phyloP scores from a whole-genome alignment of 2,113 vertebrate species.

The Mirounga angustirostris region DNA sequence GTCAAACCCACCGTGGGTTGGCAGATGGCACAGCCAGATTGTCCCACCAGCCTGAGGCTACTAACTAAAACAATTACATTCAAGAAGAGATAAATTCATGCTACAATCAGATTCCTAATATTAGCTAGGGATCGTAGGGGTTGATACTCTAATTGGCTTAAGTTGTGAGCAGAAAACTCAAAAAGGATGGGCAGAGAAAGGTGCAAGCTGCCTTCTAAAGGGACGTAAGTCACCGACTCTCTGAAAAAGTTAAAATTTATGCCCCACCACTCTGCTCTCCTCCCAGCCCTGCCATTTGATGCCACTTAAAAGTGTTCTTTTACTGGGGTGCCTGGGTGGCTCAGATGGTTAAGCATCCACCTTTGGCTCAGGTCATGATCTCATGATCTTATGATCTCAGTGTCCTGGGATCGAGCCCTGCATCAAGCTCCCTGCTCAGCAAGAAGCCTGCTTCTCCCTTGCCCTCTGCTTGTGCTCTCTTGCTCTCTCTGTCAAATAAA shows the following conservation, averaged over 20 bases:
- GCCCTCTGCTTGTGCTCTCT: no score
- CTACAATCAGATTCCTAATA: slow-evolving; percentile 56
- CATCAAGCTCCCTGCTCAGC: no score
- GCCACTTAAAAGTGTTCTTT: background rate
- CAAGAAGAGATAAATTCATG: slow-evolving; percentile 61
- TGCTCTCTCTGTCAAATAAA: no score
- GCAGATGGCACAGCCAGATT: slow-evolving; percentile 82
- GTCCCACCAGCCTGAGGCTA: slow-evolving; percentile 75
- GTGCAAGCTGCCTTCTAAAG: background rate
- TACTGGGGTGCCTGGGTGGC: background rate
- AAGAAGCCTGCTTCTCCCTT: no score
- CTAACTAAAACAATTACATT: slow-evolving; percentile 75
- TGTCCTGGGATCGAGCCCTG: no score
- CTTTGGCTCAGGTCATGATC: no score
- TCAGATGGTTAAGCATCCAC: no score
- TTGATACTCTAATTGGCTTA: slow-evolving; percentile 43
- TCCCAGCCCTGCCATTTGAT: background rate
- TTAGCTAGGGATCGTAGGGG: background rate
- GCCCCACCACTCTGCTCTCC: background rate
- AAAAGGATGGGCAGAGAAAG: background rate
- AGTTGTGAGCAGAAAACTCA: background rate
- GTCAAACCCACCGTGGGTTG: slow-evolving; percentile 63
- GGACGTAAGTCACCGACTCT: background rate
- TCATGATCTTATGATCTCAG: no score
- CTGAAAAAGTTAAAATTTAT: slow-evolving; percentile 17